Evolutionary conservation across 2,888 invertebrate species (phyloP), one percentile per base, ranked within the genome.

Genomic region (Chymomyza caudatula): DNA sequence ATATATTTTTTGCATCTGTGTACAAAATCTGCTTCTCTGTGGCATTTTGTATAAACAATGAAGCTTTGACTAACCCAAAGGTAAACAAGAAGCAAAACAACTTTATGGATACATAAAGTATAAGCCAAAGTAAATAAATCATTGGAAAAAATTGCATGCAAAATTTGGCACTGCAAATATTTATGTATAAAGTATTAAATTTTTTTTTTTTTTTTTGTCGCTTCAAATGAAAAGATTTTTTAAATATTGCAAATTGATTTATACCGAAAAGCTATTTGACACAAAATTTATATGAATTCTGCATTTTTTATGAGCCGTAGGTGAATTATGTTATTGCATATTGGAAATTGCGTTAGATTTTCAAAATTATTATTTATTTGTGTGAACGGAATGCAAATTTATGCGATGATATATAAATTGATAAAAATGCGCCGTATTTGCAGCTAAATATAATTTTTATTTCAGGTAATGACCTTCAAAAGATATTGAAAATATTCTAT

Each of bases 81-180:
- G 47, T 47, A 47, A 47, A 47, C 47, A 47, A 25, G 25, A 3
- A 11, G 29, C 11, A 37, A 15, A 47, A 6, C 15, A 15, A 47
- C 15, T 47, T 17, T 47, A 13, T 47, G 3, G 15, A 8, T 47
- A 47, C 19, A 47, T 47, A 47, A 47, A 47, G 15, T 17, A 37
- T 47, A 8, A 47, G 47, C 47, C 15, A 47, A 47, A 47, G 47
- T 47, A 47, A 47, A 47, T 47, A 47, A 47, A 47, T 47, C 47
- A 47, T n/a, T n/a, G n/a, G n/a, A 47, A 17, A 19, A 47, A 13
- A 47, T 37, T 37, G 29, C 29, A 37, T 37, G 29, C 29, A 37
- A 37, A 37, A 37, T 37, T 37, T 37, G 29, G 29, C 29, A 37
- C 29, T 17, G 17, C 47, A 17, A 47, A 47, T 47, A 47, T 37